phyloP scores from a whole-genome alignment of 1,140 invertebrate genomes.

The Maconellicoccus hirsutus region DNA sequence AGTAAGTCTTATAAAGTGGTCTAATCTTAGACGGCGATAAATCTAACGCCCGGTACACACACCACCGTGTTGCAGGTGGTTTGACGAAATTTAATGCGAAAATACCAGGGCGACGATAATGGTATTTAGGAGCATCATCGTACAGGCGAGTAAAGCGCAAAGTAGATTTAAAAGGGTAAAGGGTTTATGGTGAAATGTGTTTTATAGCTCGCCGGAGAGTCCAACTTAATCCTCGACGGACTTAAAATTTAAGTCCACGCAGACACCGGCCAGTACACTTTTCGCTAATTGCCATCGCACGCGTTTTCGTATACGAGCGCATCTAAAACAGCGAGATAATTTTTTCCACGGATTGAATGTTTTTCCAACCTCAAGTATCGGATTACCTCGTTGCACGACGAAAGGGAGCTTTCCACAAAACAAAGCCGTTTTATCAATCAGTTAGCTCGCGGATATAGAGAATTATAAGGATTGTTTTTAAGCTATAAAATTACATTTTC shows the following conservation, averaged over 20 bases:
- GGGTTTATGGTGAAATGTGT: background rate
- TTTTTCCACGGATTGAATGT: too few relatives aligned
- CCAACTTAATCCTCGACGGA: slow-evolving; percentile 16
- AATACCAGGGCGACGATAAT: background rate
- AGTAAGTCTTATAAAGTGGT: too few relatives aligned
- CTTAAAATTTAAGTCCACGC: slow-evolving; percentile 14
- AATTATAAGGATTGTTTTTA: background rate
- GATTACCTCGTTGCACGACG: too few relatives aligned
- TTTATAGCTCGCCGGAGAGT: background rate
- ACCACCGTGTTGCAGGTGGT: background rate
- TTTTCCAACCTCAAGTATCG: too few relatives aligned
- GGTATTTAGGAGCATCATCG: background rate
- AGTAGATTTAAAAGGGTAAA: background rate
- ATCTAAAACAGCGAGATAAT: too few relatives aligned
- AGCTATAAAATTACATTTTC: slow-evolving; percentile 5
- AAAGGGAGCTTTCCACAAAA: too few relatives aligned
- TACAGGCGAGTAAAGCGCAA: background rate
- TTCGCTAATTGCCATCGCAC: slow-evolving; percentile 14
- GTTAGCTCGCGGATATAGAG: background rate
- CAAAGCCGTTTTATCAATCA: background rate
- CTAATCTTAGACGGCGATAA: too few relatives aligned
- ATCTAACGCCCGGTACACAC: too few relatives aligned
- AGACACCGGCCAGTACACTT: background rate
- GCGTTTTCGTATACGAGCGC: background rate
- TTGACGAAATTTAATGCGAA: background rate